These are phyloP conservation scores for Cloeon dipterum DNA, from an alignment of 2,888 invertebrate species.

Conservation along the genomic window DNA sequence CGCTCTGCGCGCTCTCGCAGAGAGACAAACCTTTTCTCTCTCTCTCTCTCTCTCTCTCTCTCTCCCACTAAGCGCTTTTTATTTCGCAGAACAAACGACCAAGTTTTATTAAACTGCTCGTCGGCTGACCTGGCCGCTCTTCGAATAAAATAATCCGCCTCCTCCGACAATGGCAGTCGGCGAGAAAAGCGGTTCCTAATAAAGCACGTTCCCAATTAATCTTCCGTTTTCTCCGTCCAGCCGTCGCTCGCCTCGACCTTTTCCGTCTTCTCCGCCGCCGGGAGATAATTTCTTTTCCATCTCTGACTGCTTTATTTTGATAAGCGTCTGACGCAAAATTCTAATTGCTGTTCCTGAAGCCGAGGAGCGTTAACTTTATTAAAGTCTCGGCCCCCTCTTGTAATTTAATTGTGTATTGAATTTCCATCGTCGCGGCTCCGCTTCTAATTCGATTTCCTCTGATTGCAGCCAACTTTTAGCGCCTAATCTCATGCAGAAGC, in stretches of 20 bases:
- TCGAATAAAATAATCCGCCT: too few species aligned
- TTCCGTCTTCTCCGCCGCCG: background rate
- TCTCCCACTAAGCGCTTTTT: background rate
- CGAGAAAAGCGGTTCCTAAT: background rate
- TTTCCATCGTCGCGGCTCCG: background rate
- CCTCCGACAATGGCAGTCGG: too few species aligned
- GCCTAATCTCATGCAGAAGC: slow-evolving; percentile 78
- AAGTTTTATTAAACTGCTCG: too few species aligned
- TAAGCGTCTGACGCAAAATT: too few species aligned
- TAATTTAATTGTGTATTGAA: background rate
- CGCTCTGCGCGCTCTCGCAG: background rate
- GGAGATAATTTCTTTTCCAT: too few species aligned
- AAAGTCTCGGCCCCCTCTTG: too few species aligned
- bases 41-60: background rate
- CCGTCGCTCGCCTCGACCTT: background rate
- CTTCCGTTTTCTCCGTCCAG: background rate
- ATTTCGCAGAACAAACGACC: too few species aligned
- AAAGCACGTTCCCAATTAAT: slow-evolving; percentile 1
- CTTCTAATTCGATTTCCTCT: too few species aligned
- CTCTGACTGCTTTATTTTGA: too few species aligned
- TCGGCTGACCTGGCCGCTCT: too few species aligned
- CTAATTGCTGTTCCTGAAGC: too few species aligned
- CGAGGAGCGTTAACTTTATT: too few species aligned
- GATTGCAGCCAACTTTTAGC: slow-evolving; percentile 72
- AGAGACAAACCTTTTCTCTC: background rate